Percentiles rank a stretch among this genome's conserved stretches.
phyloP scores from a whole-genome alignment of 2,888 invertebrate genomes.

The Microchrysa polita region DNA sequence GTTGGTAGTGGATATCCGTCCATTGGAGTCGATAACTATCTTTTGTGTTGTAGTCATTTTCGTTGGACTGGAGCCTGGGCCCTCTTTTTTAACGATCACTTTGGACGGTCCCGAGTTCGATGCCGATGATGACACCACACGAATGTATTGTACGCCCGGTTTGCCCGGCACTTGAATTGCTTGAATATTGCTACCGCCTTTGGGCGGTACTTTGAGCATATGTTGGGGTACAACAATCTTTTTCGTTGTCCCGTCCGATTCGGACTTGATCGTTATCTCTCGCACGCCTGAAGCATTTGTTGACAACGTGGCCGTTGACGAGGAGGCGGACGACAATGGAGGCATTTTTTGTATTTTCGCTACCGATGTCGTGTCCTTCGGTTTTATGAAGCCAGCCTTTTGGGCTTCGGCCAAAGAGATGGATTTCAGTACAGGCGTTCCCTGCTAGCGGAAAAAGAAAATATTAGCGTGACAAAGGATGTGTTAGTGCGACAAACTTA shows the following conservation, averaged over 20 bases:
- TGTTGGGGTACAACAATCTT: slow-evolving; percentile 60
- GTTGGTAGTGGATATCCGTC: slow-evolving; percentile 48
- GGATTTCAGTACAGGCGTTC: slow-evolving; percentile 35
- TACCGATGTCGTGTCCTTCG: slow-evolving; percentile 25
- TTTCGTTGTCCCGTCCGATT: slow-evolving; percentile 55
- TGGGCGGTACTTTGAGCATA: slow-evolving; percentile 57
- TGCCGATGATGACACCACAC: slow-evolving; percentile 67
- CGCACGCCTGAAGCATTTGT: slow-evolving; percentile 34
- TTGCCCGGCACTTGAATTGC: slow-evolving; percentile 61
- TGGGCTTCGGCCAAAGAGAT: slow-evolving; percentile 39
- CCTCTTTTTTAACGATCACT: slow-evolving; percentile 54
- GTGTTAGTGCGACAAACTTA: too few species aligned
- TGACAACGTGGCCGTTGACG: slow-evolving; percentile 33
- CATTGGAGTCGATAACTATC: slow-evolving; percentile 42
- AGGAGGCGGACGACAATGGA: slow-evolving; percentile 39
- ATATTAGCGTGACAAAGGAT: background rate
- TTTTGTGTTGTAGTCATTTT: slow-evolving; percentile 45
- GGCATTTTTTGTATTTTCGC: slow-evolving; percentile 24
- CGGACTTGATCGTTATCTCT: slow-evolving; percentile 56
- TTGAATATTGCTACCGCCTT: slow-evolving; percentile 54
- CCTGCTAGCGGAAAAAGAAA: slow-evolving; percentile 21
- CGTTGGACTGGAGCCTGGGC: slow-evolving; percentile 54
- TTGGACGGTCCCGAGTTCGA: slow-evolving; percentile 58
- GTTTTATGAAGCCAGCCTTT: slow-evolving; percentile 45
- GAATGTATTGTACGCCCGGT: slow-evolving; percentile 71